phyloP scores from a whole-genome alignment of 92 coral and sea anemone genomes.

The Umimayanthus chanpuru region DNA sequence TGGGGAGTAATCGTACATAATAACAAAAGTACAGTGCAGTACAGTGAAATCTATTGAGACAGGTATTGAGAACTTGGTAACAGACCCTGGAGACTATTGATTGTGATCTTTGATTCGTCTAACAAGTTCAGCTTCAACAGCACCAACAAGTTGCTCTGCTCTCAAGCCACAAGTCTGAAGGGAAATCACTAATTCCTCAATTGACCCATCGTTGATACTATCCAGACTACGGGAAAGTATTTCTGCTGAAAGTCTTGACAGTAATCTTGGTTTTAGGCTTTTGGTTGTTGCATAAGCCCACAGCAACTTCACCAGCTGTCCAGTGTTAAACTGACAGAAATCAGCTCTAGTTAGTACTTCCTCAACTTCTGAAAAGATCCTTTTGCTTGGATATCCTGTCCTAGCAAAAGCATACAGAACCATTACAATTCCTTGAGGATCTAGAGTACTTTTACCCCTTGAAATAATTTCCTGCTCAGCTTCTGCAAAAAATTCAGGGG shows the following conservation, averaged over 20 bases:
- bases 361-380: slow-evolving; percentile 62
- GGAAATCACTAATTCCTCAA: slow-evolving; percentile 70
- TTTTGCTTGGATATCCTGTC: slow-evolving; percentile 62
- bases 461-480: slow-evolving; percentile 59
- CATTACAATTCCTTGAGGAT: slow-evolving; percentile 65
- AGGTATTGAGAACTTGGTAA: too few species aligned
- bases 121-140: slow-evolving; percentile 75
- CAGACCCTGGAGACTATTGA: background rate
- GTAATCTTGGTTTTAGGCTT: slow-evolving; percentile 47
- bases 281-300: slow-evolving; percentile 75
- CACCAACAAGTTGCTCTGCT: slow-evolving; percentile 72
- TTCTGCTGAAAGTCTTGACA: slow-evolving; percentile 51
- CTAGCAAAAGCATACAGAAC: slow-evolving; percentile 72
- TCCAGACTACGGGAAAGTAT: slow-evolving; percentile 58
- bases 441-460: slow-evolving; percentile 48
- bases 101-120: slow-evolving; percentile 55
- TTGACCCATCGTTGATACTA: slow-evolving; percentile 44
- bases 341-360: slow-evolving; percentile 37
- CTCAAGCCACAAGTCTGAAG: slow-evolving; percentile 54
- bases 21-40: too few species aligned
- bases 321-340: slow-evolving; percentile 52
- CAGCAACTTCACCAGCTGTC: slow-evolving; percentile 60
- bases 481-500: slow-evolving; percentile 76
- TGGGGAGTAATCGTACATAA: too few species aligned
- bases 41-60: too few species aligned